Conservation (phyloP, 2,888 invertebrate species). For the Creontiades dilutus region DNA sequence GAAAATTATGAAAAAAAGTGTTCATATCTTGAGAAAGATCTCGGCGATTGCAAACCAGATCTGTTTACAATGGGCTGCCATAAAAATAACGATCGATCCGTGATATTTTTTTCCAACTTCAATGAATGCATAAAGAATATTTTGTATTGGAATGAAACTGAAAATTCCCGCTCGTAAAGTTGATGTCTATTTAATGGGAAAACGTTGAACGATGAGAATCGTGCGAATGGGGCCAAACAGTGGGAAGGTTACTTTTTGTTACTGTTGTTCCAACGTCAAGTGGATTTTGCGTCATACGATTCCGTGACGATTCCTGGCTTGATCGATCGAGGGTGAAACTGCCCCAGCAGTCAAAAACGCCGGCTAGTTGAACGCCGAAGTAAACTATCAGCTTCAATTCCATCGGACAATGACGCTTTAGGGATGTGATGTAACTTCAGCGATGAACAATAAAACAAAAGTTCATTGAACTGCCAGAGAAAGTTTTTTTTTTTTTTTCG, state of each 20-base stretch:
- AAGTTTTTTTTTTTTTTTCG: neutral
- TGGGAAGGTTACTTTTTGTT: slow-evolving; percentile 11
- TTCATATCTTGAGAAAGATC: too few relatives aligned
- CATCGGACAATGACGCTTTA: neutral
- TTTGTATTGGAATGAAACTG: neutral
- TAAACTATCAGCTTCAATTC: neutral
- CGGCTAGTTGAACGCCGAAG: neutral
- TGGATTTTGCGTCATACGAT: too few relatives aligned
- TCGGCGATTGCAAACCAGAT: too few relatives aligned
- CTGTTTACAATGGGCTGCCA: too few relatives aligned
- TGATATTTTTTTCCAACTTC: too few relatives aligned
- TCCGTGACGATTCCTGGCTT: too few relatives aligned
- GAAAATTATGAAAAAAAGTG: too few relatives aligned
- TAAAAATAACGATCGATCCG: too few relatives aligned
- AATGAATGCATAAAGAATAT: neutral
- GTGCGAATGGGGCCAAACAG: slow-evolving; percentile 1
- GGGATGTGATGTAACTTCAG: neutral
- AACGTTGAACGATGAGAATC: neutral
- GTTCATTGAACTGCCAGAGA: slow-evolving; percentile 12
- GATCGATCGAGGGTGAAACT: too few relatives aligned
- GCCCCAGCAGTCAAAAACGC: too few relatives aligned
- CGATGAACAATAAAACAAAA: neutral
- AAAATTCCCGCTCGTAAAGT: neutral
- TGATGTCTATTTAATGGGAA: neutral
- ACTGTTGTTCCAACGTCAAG: neutral